Conservation (phyloP, 2,113 vertebrate genomes). For the Gulo gulo region DNA sequence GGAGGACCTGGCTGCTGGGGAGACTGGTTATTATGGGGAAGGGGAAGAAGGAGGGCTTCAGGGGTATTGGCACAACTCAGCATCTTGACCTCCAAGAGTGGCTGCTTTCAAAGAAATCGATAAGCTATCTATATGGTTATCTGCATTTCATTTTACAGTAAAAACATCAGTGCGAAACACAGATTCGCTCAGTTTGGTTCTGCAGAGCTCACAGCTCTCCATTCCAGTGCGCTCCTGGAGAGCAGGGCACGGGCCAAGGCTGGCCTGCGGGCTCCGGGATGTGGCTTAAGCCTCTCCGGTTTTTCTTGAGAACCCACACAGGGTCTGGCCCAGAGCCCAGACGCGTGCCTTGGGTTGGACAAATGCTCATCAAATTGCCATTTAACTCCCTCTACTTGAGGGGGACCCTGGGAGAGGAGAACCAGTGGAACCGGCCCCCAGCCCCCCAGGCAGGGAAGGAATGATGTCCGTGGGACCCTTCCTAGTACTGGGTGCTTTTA, state of each 20-base stretch:
- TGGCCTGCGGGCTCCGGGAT: not conserved
- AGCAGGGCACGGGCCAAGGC: accelerated
- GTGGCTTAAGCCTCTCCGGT: not conserved
- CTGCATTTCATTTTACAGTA: not conserved
- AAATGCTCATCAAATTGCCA: not conserved
- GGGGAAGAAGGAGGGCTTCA: not conserved
- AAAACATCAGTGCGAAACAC: not conserved
- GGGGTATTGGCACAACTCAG: not conserved
- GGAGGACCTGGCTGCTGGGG: not conserved
- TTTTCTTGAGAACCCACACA: not conserved
- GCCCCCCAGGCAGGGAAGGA: not conserved
- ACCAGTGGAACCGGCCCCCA: not conserved
- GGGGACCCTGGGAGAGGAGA: not conserved
- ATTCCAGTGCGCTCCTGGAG: not conserved
- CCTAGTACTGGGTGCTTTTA: not conserved
- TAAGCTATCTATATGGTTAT: not conserved
- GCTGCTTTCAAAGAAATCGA: not conserved
- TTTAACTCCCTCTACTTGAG: not conserved
- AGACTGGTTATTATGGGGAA: not conserved
- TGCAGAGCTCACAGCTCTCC: not conserved
- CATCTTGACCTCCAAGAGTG: not conserved
- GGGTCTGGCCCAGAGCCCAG: not conserved
- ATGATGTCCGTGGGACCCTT: not conserved
- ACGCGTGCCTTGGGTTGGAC: not conserved
- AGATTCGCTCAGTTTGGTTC: not conserved